These are phyloP conservation scores for Pangasius djambal DNA, from an alignment of 2,797 vertebrate genomes.

Conservation along the genomic window DNA sequence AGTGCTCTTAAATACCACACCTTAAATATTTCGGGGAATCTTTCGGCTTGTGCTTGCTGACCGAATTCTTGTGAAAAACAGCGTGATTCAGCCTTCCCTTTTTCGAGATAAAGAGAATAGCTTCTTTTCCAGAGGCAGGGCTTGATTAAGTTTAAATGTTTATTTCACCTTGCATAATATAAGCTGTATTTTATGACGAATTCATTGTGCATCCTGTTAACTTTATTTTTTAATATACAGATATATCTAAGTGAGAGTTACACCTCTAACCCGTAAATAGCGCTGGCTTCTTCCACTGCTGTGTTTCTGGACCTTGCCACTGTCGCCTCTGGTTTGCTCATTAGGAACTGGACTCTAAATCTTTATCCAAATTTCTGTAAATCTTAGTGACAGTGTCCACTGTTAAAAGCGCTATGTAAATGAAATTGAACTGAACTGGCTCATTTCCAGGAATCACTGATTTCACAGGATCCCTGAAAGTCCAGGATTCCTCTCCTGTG, in stretches of 20 bases:
- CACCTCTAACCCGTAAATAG: background rate
- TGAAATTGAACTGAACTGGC: background rate
- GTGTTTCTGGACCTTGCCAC: background rate
- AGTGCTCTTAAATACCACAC: background rate
- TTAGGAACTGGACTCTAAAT: background rate
- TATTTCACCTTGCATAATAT: background rate
- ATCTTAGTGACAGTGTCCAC: background rate
- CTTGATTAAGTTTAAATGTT: background rate
- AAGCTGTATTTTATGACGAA: background rate
- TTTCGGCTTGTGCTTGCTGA: background rate
- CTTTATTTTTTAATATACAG: background rate
- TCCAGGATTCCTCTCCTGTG: slow-evolving; percentile 3
- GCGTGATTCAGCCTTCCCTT: background rate
- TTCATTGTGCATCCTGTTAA: background rate
- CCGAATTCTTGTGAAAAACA: background rate
- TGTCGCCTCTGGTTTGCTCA: background rate
- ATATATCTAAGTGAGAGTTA: background rate
- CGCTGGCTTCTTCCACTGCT: background rate
- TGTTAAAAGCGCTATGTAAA: background rate
- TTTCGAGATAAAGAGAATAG: background rate
- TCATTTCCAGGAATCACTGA: background rate
- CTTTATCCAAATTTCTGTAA: background rate
- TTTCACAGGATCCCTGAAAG: background rate
- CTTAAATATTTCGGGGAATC: background rate
- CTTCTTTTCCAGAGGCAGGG: background rate